These are phyloP conservation scores for Leuctra nigra DNA, from an alignment of 2,888 invertebrate species.

Conservation along the genomic window DNA sequence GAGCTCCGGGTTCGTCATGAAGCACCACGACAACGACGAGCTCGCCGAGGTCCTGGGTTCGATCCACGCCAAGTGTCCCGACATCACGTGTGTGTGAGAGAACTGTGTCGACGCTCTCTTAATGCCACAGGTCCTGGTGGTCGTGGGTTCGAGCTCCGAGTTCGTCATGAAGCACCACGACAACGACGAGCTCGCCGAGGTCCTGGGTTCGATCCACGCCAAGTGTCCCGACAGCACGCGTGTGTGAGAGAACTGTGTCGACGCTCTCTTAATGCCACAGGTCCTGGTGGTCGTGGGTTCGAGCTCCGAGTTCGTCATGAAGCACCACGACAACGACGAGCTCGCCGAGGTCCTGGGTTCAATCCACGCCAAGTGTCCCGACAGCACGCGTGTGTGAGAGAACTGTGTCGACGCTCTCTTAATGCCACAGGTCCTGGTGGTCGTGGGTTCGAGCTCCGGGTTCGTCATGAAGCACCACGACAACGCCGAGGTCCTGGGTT, in stretches of 20 bases:
- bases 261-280: too few relatives aligned
- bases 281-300: too few relatives aligned
- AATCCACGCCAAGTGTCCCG: conserved; percentile 64
- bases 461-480: conserved; percentile 47
- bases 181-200: conserved; percentile 43
- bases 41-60: conserved; percentile 51
- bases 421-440: too few relatives aligned
- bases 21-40: conserved; percentile 46
- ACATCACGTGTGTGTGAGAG: conserved; percentile 70
- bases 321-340: conserved; percentile 46
- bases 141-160: too few relatives aligned
- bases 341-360: conserved; percentile 51
- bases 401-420: too few relatives aligned
- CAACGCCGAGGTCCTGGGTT: conserved; percentile 50
- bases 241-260: too few relatives aligned
- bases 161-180: conserved; percentile 44
- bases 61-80: conserved; percentile 64
- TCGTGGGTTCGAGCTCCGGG: too few relatives aligned
- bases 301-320: conserved; percentile 39
- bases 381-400: conserved; percentile 70
- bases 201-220: conserved; percentile 57
- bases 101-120: too few relatives aligned
- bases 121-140: too few relatives aligned
- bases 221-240: conserved; percentile 72
- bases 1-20: conserved; percentile 39